Evolutionary conservation across 1,140 invertebrate species (phyloP).

Genomic region (Drosophila kurseongensis): DNA sequence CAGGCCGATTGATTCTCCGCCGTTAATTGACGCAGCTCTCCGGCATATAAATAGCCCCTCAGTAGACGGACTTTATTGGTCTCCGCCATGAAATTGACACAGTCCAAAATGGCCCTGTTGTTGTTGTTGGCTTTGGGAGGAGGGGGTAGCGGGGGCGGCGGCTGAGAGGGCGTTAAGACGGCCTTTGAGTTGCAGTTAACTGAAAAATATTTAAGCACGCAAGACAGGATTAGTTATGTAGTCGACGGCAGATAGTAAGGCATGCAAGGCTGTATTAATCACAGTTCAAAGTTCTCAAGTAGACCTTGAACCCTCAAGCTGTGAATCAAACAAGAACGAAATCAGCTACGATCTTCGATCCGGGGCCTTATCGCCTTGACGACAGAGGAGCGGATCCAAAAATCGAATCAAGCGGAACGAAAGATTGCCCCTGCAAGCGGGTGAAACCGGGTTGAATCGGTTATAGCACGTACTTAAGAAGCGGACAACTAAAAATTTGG

Average conservation of each 20-base stretch:
- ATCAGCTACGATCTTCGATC: slow-evolving; percentile 30
- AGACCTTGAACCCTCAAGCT: slow-evolving; percentile 48
- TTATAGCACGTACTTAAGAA: slow-evolving; percentile 24
- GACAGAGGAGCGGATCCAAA: slow-evolving; percentile 33
- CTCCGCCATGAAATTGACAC: slow-evolving; percentile 71
- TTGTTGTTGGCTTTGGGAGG: slow-evolving; percentile 46
- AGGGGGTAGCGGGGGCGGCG: slow-evolving; percentile 14
- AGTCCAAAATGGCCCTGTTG: slow-evolving; percentile 53
- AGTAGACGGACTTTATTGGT: slow-evolving; percentile 75
- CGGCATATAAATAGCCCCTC: slow-evolving; percentile 68
- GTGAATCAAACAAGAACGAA: slow-evolving; percentile 25
- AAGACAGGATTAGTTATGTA: slow-evolving; percentile 26
- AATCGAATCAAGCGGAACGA: slow-evolving; percentile 29
- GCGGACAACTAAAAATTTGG: slow-evolving; percentile 5
- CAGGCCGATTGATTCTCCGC: slow-evolving; percentile 19
- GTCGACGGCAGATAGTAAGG: not conserved
- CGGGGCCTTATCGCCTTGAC: slow-evolving; percentile 48
- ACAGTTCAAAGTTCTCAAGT: not conserved
- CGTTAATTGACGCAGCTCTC: slow-evolving; percentile 60
- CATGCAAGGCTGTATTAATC: slow-evolving; percentile 9
- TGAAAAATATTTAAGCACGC: slow-evolving; percentile 21
- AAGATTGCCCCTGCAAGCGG: slow-evolving; percentile 28
- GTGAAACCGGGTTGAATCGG: slow-evolving; percentile 27
- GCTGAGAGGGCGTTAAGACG: slow-evolving; percentile 29
- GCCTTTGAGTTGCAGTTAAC: slow-evolving; percentile 42